Percentiles rank a stretch among this genome's conserved stretches.
Conservation (phyloP, 2,888 invertebrate species). For the Latheticus oryzae region DNA sequence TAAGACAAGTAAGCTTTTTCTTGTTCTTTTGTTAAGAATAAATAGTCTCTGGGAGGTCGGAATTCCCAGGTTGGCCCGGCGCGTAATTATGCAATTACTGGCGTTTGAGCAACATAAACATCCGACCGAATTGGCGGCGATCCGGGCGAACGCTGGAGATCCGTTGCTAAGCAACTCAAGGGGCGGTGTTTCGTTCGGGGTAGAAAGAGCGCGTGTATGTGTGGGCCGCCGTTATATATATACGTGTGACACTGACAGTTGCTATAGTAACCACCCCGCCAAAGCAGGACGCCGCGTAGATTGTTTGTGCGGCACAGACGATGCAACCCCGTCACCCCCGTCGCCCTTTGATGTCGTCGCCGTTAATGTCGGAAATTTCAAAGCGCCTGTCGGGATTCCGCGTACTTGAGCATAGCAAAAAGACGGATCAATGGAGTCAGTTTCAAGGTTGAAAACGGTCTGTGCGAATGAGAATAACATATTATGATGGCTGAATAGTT, state of each 20-base stretch:
- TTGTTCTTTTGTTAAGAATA: conserved; percentile 7
- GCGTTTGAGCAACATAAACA: conserved; percentile 56
- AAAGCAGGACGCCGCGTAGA: conserved; percentile 52
- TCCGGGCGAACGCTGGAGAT: conserved; percentile 45
- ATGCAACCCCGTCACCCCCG: conserved; percentile 16
- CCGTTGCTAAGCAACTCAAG: conserved; percentile 53
- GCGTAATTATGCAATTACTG: conserved; percentile 54
- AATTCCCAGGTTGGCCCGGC: conserved; percentile 46
- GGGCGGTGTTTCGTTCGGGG: conserved; percentile 50
- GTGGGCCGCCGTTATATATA: conserved; percentile 51
- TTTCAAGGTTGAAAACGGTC: conserved; percentile 1
- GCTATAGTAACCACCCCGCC: conserved; percentile 50
- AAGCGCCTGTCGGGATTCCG: conserved; percentile 21
- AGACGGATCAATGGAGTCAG: not conserved
- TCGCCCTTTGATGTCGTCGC: conserved; percentile 38
- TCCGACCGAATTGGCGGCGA: conserved; percentile 43
- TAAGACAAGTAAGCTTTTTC: too few relatives aligned
- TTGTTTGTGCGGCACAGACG: conserved; percentile 50
- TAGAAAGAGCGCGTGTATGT: conserved; percentile 55
- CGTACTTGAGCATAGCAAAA: conserved; percentile 13
- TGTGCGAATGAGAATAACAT: conserved; percentile 1
- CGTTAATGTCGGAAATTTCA: conserved; percentile 24
- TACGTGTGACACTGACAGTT: conserved; percentile 56
- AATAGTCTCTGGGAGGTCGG: conserved; percentile 27
- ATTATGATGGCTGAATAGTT: conserved; percentile 9